Conservation (phyloP, 2,113 vertebrate genomes). For the Willisornis vidua region DNA sequence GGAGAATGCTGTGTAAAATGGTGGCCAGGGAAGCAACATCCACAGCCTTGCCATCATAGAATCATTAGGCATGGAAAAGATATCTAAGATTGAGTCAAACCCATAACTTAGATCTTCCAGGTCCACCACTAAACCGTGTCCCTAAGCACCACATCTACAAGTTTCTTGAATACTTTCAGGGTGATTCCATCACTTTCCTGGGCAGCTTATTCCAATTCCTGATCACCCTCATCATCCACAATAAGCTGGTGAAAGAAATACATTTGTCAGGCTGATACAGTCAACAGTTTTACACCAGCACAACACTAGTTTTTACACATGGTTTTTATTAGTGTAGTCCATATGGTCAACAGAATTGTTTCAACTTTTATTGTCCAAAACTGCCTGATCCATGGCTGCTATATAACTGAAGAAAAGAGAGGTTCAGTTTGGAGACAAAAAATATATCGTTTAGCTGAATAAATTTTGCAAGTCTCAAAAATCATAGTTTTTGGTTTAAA, state of each 20-base stretch:
- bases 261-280: not conserved
- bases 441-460: not conserved
- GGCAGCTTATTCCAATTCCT: not conserved
- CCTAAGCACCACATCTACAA: not conserved
- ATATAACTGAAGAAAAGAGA: not conserved
- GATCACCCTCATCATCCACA: not conserved
- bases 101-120: not conserved
- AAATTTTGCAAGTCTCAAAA: not conserved
- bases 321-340: not conserved
- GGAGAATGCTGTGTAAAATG: not conserved
- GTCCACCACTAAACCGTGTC: not conserved
- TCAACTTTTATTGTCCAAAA: not conserved
- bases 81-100: not conserved
- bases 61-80: not conserved
- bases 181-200: not conserved
- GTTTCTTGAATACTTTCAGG: not conserved
- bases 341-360: not conserved
- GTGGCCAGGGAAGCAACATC: too few relatives aligned
- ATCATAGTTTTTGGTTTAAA: not conserved
- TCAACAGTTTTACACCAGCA: not conserved
- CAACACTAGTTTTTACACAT: not conserved
- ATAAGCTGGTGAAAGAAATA: not conserved
- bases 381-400: accelerated
- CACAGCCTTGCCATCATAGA: not conserved
- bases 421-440: not conserved